A percentile compares a stretch with the other conserved stretches of the same genome.
Evolutionary conservation across 2,797 vertebrate genomes (phyloP).

Genomic region (Alauda arvensis): DNA sequence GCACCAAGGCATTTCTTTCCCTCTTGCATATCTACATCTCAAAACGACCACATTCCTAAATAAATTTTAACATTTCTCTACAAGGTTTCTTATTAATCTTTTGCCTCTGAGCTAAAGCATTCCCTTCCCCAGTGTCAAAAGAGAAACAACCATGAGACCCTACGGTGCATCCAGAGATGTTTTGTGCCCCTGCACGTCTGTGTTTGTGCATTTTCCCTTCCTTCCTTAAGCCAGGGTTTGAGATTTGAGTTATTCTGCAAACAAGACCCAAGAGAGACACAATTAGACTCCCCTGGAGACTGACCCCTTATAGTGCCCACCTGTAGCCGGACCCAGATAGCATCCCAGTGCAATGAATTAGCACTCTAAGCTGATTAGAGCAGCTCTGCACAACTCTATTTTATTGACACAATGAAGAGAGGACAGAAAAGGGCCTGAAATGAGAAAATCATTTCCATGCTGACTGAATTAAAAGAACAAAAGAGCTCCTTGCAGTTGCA

Average conservation of each 20-base stretch:
- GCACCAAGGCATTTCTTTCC: rapidly evolving
- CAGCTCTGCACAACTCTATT: conserved; percentile 84
- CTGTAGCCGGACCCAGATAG: conserved; percentile 80
- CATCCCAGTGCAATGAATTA: conserved; percentile 81
- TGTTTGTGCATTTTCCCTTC: conserved; percentile 44
- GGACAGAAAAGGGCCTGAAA: conserved; percentile 80
- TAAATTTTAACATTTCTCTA: neutral
- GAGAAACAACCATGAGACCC: neutral
- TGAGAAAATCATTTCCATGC: conserved; percentile 87
- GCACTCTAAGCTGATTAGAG: conserved; percentile 86
- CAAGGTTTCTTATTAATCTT: neutral
- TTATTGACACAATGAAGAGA: conserved; percentile 86
- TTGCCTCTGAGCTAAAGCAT: neutral
- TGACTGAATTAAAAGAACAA: conserved; percentile 86
- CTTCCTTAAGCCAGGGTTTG: conserved; percentile 51
- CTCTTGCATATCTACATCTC: neutral
- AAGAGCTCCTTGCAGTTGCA: conserved; percentile 80
- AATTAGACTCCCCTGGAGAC: conserved; percentile 80
- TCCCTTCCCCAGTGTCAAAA: neutral
- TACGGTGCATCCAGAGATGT: neutral
- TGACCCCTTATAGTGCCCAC: conserved; percentile 79
- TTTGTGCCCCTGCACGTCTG: neutral
- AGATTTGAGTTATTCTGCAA: conserved; percentile 76
- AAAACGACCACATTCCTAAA: neutral
- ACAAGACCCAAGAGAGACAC: conserved; percentile 77